Evolutionary conservation across 2,113 vertebrate genomes (phyloP).

Genomic region (Crotalus tigris): DNA sequence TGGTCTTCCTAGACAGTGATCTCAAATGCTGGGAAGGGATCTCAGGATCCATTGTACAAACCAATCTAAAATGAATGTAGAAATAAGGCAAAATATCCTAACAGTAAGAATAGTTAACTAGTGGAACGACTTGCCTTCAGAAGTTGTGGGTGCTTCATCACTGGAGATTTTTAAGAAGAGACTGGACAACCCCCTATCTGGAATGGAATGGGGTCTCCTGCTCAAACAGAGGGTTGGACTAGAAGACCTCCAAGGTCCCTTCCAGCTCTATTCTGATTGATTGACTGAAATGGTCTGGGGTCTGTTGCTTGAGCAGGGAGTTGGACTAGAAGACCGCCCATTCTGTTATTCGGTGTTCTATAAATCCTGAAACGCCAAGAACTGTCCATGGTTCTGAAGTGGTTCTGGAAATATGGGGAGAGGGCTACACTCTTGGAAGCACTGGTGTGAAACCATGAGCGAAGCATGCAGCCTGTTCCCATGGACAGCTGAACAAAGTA

Average conservation of each 20-base stretch:
- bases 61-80: too few relatives aligned
- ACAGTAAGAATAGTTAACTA: too few relatives aligned
- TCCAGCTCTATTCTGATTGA: too few relatives aligned
- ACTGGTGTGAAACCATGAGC: background rate
- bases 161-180: background rate
- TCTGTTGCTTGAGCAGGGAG: background rate
- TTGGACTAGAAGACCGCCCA: background rate
- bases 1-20: background rate
- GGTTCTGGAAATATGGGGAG: background rate
- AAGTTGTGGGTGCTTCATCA: too few relatives aligned
- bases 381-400: background rate
- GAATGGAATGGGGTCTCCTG: background rate
- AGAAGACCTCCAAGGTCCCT: background rate
- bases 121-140: too few relatives aligned
- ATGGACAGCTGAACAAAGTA: conserved; percentile 9
- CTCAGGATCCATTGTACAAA: background rate
- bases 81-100: too few relatives aligned
- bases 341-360: background rate
- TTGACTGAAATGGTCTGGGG: too few relatives aligned
- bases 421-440: background rate
- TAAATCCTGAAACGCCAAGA: background rate
- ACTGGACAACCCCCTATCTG: background rate
- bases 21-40: background rate
- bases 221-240: background rate
- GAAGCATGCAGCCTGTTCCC: background rate